Evolutionary conservation across 2,113 vertebrate species (phyloP).

Genomic region (Leucosticte australis): DNA sequence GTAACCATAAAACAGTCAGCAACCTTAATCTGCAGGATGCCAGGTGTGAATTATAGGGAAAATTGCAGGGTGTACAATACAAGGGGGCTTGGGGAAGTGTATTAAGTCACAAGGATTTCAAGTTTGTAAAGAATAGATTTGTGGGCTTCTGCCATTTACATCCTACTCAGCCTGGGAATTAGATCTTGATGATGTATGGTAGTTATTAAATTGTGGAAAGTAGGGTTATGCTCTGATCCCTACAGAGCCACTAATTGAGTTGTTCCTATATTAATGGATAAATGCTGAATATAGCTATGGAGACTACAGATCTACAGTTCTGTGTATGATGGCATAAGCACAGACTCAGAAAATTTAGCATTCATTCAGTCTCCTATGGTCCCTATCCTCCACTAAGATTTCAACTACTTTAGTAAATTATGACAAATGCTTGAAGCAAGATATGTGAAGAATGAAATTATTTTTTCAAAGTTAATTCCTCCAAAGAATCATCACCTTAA

Average conservation of each 20-base stretch:
- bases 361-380: slow-evolving; percentile 35
- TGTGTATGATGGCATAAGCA: slow-evolving; percentile 9
- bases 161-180: slow-evolving; percentile 64
- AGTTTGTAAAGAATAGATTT: slow-evolving; percentile 28
- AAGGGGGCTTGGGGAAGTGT: not conserved
- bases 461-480: slow-evolving; percentile 71
- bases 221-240: slow-evolving; percentile 47
- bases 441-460: slow-evolving; percentile 61
- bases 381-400: slow-evolving; percentile 47
- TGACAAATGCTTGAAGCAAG: slow-evolving; percentile 66
- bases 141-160: slow-evolving; percentile 47
- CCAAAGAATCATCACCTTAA: slow-evolving; percentile 43
- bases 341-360: slow-evolving; percentile 41
- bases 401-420: slow-evolving; percentile 66
- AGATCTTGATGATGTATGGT: slow-evolving; percentile 65
- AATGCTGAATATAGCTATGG: slow-evolving; percentile 53
- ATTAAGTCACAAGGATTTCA: slow-evolving; percentile 41
- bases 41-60: slow-evolving; percentile 27
- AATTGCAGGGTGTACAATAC: not conserved
- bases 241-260: slow-evolving; percentile 69
- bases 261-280: slow-evolving; percentile 70
- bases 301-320: slow-evolving; percentile 10
- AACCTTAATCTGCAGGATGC: slow-evolving; percentile 34
- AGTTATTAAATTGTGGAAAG: slow-evolving; percentile 63
- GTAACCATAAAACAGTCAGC: slow-evolving; percentile 2